Percentiles rank a stretch among this genome's conserved stretches.
These are phyloP conservation scores for Phoenicopterus ruber DNA, from an alignment of 2,113 vertebrate species.

Conservation along the genomic window DNA sequence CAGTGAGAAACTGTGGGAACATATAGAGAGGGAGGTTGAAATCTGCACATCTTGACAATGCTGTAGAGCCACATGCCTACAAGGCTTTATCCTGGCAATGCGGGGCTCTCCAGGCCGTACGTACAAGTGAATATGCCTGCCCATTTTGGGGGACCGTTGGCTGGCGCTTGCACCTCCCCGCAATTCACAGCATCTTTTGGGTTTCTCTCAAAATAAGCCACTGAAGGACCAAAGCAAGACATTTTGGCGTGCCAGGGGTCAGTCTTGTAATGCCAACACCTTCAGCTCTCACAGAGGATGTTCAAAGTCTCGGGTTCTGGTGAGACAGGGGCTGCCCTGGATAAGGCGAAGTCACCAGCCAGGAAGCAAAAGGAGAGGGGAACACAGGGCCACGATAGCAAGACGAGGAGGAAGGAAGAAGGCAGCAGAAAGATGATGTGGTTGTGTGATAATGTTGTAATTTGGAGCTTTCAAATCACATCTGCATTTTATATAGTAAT, in stretches of 20 bases:
- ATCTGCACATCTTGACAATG: rapidly evolving
- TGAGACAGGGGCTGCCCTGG: not conserved
- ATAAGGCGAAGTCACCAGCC: not conserved
- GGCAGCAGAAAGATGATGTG: not conserved
- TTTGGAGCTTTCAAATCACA: not conserved
- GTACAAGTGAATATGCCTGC: not conserved
- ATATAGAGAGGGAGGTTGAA: not conserved
- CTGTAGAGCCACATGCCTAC: rapidly evolving
- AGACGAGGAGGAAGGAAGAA: conserved; percentile 1
- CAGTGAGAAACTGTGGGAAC: rapidly evolving
- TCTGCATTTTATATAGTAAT: not conserved
- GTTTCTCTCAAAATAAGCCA: not conserved
- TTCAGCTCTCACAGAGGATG: not conserved
- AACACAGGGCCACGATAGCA: rapidly evolving
- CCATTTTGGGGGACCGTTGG: rapidly evolving
- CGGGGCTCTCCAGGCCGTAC: rapidly evolving
- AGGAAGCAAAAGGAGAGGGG: not conserved
- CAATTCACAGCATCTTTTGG: not conserved
- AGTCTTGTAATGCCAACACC: too few species aligned
- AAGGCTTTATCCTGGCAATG: not conserved
- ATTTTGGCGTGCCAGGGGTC: rapidly evolving
- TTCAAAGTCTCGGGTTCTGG: not conserved
- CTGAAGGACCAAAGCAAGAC: rapidly evolving
- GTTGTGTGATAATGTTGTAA: not conserved
- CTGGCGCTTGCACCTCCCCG: not conserved